A percentile compares a stretch with the other conserved stretches of the same genome.
phyloP scores from a whole-genome alignment of 1,140 invertebrate genomes.

The Nixonia krombeini region DNA sequence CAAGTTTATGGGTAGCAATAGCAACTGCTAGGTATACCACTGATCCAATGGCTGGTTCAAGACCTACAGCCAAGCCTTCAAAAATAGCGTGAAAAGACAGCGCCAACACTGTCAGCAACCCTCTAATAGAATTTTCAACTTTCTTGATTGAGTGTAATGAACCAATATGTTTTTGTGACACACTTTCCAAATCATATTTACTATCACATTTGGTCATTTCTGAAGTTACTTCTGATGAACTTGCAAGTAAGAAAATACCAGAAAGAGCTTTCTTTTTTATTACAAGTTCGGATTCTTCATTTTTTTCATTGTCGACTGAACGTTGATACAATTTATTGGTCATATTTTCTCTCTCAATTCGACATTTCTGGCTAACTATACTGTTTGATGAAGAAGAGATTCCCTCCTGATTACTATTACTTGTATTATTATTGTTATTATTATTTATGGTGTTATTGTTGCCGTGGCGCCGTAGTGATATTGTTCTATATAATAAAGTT shows the following conservation, averaged over 20 bases:
- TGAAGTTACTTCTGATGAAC: slow-evolving; percentile 30
- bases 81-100: slow-evolving; percentile 87
- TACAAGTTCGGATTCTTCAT: slow-evolving; percentile 11
- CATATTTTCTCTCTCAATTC: not conserved
- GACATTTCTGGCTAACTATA: slow-evolving; percentile 24
- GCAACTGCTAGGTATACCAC: slow-evolving; percentile 80
- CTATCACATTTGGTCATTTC: slow-evolving; percentile 35
- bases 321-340: too few species aligned
- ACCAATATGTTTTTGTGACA: slow-evolving; percentile 27
- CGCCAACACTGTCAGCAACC: slow-evolving; percentile 80
- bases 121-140: slow-evolving; percentile 71
- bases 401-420: slow-evolving; percentile 23
- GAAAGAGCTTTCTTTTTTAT: slow-evolving; percentile 41
- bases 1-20: slow-evolving; percentile 82
- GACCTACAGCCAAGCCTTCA: slow-evolving; percentile 85
- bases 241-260: slow-evolving; percentile 55
- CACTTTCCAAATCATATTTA: slow-evolving; percentile 40
- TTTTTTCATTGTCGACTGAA: not conserved
- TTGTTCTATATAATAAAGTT: slow-evolving; percentile 72
- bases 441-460: slow-evolving; percentile 44
- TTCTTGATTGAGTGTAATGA: slow-evolving; percentile 23
- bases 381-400: slow-evolving; percentile 24
- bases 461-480: slow-evolving; percentile 73
- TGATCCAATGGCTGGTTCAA: slow-evolving; percentile 76
- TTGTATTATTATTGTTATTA: slow-evolving; percentile 9